phyloP scores from a whole-genome alignment of 1,140 invertebrate species.

The Macrobrachium rosenbergii region DNA sequence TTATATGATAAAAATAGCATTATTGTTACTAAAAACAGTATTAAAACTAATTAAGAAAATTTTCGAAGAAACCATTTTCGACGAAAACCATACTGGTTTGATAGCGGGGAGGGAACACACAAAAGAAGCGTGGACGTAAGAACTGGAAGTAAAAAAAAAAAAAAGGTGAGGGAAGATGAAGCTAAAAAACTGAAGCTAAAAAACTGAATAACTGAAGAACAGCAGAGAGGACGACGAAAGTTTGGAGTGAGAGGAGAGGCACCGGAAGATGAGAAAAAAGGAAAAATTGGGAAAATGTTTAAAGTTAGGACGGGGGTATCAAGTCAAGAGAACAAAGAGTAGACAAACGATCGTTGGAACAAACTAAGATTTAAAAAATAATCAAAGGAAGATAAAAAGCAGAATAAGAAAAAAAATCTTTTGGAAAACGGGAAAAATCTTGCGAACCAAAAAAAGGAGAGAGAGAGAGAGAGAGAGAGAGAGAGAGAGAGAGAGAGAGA shows the following conservation, averaged over 20 bases:
- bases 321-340: background rate
- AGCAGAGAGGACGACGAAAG: background rate
- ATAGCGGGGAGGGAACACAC: too few relatives aligned
- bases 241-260: background rate
- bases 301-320: background rate
- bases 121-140: too few relatives aligned
- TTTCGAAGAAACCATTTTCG: too few relatives aligned
- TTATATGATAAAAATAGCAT: too few relatives aligned
- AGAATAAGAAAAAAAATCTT: background rate
- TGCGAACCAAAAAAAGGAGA: background rate
- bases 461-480: slow-evolving; percentile 16
- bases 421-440: background rate
- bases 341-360: background rate
- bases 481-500: slow-evolving; percentile 13
- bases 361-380: too few relatives aligned
- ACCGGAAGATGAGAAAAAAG: background rate
- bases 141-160: too few relatives aligned
- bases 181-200: too few relatives aligned
- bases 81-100: too few relatives aligned
- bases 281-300: background rate
- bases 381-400: background rate
- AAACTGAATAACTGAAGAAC: background rate
- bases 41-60: too few relatives aligned
- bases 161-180: too few relatives aligned
- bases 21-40: too few relatives aligned